Evolutionary conservation across 1,140 invertebrate genomes (phyloP).

Genomic region (Chlorops oryzae): DNA sequence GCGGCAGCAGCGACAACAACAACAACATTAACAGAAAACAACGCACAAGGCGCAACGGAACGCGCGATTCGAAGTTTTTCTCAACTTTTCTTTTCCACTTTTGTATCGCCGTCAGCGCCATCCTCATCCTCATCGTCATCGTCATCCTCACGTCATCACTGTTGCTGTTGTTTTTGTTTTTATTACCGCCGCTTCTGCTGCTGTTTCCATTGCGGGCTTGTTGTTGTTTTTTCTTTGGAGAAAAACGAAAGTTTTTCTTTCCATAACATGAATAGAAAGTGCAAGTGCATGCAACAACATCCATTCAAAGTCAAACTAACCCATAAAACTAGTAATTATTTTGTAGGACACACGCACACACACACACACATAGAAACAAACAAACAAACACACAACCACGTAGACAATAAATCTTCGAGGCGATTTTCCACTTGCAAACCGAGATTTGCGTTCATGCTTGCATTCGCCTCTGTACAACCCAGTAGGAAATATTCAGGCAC

Average conservation of each 20-base stretch:
- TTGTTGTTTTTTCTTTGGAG: constrained; percentile 22
- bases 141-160: not conserved
- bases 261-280: constrained; percentile 48
- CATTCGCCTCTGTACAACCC: too few relatives aligned
- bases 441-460: too few relatives aligned
- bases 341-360: not conserved
- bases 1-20: constrained; percentile 3
- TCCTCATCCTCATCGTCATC: not conserved
- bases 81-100: not conserved
- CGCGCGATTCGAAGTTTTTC: too few relatives aligned
- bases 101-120: not conserved
- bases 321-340: constrained; percentile 9
- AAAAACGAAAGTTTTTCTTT: constrained; percentile 48
- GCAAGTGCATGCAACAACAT: constrained; percentile 42
- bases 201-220: not conserved
- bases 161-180: constrained; percentile 3
- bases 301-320: constrained; percentile 5
- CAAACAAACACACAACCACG: not conserved
- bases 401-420: constrained; percentile 1
- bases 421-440: too few relatives aligned
- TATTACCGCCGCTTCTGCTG: too few relatives aligned
- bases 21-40: not conserved
- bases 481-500: too few relatives aligned
- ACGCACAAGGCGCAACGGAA: too few relatives aligned
- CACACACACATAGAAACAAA: not conserved